Evolutionary conservation across 2,113 vertebrate species (phyloP).

Genomic region (Oxygymnocypris stewartii): DNA sequence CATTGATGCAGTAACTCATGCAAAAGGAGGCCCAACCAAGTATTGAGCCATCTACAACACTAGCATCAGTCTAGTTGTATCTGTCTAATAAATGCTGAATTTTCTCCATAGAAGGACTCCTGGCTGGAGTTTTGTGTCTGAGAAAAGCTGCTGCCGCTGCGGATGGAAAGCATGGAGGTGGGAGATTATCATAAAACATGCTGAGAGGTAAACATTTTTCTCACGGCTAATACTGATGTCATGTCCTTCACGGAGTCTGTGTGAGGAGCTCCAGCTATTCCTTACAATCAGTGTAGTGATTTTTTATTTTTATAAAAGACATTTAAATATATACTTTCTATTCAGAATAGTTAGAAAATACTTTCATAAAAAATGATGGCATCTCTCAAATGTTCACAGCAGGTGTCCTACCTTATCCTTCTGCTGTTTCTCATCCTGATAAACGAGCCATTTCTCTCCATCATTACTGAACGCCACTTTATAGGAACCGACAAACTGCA

Average conservation of each 20-base stretch:
- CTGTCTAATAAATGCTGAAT: background rate
- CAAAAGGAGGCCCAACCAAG: too few relatives aligned
- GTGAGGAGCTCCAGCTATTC: background rate
- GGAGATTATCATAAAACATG: slow-evolving; percentile 25
- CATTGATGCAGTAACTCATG: too few relatives aligned
- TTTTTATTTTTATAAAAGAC: background rate
- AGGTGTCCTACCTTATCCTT: slow-evolving; percentile 83
- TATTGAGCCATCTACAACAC: too few relatives aligned
- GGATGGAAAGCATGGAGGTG: background rate
- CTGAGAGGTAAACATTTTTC: background rate
- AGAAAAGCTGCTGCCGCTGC: background rate
- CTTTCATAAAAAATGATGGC: background rate
- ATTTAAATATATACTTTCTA: background rate
- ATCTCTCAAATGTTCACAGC: slow-evolving; percentile 2
- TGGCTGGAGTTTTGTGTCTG: background rate
- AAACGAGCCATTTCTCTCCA: slow-evolving; percentile 80
- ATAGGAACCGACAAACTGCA: slow-evolving; percentile 87
- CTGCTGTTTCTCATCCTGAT: slow-evolving; percentile 85
- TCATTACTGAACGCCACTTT: slow-evolving; percentile 85
- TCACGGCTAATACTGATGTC: background rate
- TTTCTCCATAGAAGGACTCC: background rate
- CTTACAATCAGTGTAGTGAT: background rate
- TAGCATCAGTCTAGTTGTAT: background rate
- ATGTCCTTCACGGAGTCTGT: background rate
- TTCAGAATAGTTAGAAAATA: background rate